A percentile compares a stretch with the other conserved stretches of the same genome.
Evolutionary conservation across 1,140 invertebrate genomes (phyloP).

Genomic region (Nixonia krombeini): DNA sequence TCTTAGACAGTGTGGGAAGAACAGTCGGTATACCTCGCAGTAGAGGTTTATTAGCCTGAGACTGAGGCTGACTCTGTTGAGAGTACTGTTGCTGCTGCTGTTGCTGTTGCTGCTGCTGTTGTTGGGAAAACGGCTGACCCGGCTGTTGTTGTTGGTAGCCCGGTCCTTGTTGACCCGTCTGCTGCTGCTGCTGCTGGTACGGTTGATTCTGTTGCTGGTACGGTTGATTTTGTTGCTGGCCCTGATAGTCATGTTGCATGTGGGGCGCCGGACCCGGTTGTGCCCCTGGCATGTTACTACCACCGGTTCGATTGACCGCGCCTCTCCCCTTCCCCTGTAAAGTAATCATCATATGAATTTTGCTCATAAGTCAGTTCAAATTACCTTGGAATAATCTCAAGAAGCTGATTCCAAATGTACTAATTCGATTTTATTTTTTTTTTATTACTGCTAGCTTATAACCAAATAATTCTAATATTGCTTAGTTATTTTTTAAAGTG

Average conservation of each 20-base stretch:
- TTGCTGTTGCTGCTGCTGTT: constrained; percentile 63
- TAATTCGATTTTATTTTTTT: no score
- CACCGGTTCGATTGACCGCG: constrained; percentile 72
- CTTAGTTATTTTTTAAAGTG: no score
- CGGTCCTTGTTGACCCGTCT: constrained; percentile 43
- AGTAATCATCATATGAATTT: no score
- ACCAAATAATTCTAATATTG: no score
- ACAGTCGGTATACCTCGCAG: constrained; percentile 75
- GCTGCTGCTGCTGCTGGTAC: constrained; percentile 62
- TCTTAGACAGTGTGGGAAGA: constrained; percentile 71
- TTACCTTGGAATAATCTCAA: no score
- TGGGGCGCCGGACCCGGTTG: constrained; percentile 61
- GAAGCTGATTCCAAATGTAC: no score
- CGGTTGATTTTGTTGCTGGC: constrained; percentile 54
- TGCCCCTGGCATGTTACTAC: constrained; percentile 73
- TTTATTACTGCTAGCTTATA: no score
- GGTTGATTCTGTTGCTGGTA: constrained; percentile 60
- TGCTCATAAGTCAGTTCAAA: no score
- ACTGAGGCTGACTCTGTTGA: constrained; percentile 44
- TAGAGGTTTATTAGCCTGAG: constrained; percentile 58
- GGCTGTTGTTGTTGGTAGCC: constrained; percentile 23
- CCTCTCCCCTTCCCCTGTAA: constrained; percentile 75
- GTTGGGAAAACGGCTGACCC: constrained; percentile 22
- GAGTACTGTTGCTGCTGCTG: constrained; percentile 57
- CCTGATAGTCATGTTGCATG: constrained; percentile 44